Evolutionary conservation across 2,888 invertebrate species (phyloP).

Genomic region (Eupithecia vulgata): DNA sequence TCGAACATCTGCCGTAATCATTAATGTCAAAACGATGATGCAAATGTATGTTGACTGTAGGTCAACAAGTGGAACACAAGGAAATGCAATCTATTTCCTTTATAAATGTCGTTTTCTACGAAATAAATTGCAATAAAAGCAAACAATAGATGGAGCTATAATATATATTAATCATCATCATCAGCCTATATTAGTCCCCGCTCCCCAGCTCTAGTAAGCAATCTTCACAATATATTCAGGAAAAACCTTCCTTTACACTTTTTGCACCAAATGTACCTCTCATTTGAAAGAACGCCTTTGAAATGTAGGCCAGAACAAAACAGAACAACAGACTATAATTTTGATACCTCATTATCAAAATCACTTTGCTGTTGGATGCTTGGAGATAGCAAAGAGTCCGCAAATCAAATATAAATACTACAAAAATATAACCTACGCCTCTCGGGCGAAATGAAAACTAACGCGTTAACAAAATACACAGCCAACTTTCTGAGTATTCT

Average conservation of each 20-base stretch:
- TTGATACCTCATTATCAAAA: too few species aligned
- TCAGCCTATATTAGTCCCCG: too few species aligned
- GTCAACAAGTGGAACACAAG: not conserved
- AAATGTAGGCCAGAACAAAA: too few species aligned
- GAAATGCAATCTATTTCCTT: not conserved
- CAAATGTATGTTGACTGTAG: conserved; percentile 11
- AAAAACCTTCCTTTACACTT: too few species aligned
- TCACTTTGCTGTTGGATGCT: too few species aligned
- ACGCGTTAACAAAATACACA: not conserved
- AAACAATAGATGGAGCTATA: too few species aligned
- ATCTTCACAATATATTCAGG: too few species aligned
- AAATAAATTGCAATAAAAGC: not conserved
- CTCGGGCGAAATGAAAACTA: not conserved
- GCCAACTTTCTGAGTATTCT: not conserved
- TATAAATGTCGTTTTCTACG: not conserved
- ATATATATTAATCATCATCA: too few species aligned
- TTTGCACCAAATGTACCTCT: too few species aligned
- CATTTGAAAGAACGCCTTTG: not conserved
- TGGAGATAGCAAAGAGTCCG: not conserved
- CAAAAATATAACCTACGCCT: not conserved
- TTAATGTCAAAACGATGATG: conserved; percentile 31
- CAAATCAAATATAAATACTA: not conserved
- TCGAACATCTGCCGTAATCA: conserved; percentile 27
- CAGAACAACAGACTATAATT: too few species aligned
- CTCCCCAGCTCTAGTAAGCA: too few species aligned